phyloP scores from a whole-genome alignment of 2,113 vertebrate genomes.

The Isurus oxyrinchus region DNA sequence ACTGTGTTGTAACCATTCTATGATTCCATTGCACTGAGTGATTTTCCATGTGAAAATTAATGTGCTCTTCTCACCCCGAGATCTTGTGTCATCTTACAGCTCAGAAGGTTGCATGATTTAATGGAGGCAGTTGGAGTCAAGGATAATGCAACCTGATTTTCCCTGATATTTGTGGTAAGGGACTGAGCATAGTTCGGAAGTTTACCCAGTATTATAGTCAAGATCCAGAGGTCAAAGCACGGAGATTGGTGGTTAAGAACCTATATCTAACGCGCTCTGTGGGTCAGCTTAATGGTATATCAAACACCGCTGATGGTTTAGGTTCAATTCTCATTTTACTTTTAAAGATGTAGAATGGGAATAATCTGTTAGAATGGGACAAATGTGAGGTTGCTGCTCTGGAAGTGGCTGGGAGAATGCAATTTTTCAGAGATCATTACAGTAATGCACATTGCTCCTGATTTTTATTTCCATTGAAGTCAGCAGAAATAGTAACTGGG shows the following conservation, averaged over 20 bases:
- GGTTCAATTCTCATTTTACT: neutral
- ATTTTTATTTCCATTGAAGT: slow-evolving; percentile 3
- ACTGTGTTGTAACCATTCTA: neutral
- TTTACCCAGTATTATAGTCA: neutral
- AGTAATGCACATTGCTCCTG: neutral
- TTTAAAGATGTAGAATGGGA: neutral
- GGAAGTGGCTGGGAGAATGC: neutral
- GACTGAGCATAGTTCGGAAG: neutral
- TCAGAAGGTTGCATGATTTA: neutral
- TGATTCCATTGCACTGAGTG: neutral
- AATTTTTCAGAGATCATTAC: neutral
- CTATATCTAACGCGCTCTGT: neutral
- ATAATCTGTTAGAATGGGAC: neutral
- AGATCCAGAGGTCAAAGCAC: neutral
- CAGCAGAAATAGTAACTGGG: neutral
- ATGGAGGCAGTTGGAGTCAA: neutral
- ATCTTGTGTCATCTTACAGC: neutral
- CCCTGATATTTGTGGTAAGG: neutral
- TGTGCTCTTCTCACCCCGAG: neutral
- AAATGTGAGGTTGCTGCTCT: neutral
- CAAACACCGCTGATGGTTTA: neutral
- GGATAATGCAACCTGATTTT: neutral
- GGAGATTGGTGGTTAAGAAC: neutral
- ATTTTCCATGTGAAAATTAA: neutral
- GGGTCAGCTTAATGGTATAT: neutral